Evolutionary conservation across 2,888 invertebrate genomes (phyloP), one percentile per base, ranked within the genome.

Genomic region (Sinelater perroti): DNA sequence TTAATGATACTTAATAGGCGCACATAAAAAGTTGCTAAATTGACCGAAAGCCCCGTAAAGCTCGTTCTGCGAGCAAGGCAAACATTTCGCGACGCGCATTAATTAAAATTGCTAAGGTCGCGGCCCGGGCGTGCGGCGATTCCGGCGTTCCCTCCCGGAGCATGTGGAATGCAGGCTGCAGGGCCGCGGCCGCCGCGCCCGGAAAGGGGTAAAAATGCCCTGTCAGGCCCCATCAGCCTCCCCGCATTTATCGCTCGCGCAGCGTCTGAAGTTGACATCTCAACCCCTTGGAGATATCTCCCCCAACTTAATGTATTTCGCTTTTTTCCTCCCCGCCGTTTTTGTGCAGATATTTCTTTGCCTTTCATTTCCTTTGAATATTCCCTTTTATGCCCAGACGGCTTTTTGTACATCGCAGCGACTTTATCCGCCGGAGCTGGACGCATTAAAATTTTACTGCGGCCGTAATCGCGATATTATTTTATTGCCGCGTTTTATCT

Each of bases 121-220:
- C 14, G 44, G 16, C 28, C 30, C 7, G 44, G 17, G 30, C 30
- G 18, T 44, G n/a, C 26, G 17, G 18, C 17, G 18, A 44, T 30
- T 26, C 44, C 10, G 16, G 30, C 17, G 13, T 44, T 44, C 18
- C 24, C 21, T 24, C 24, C 13, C 24, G 11, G 40, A 24, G 38
- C 26, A 38, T 49, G 28, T 42, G 35, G 38, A 44, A 56, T 56
- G 33, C 17, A 36, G 35, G n/a, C n/a, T n/a, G n/a, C n/a, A n/a
- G n/a, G n/a, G n/a, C n/a, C n/a, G n/a, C n/a, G n/a, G n/a, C n/a
- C n/a, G n/a, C n/a, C n/a, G n/a, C n/a, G 40, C 40, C 21, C 44
- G 38, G 56, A 68, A 70, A 70, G 67, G 67, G 67, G 68, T 68
- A 67, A 67, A 68, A 68, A 68, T 67, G 62, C 67, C 67, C 68